These are phyloP conservation scores for Tortricodes alternella DNA, from an alignment of 2,888 invertebrate genomes.

Conservation along the genomic window DNA sequence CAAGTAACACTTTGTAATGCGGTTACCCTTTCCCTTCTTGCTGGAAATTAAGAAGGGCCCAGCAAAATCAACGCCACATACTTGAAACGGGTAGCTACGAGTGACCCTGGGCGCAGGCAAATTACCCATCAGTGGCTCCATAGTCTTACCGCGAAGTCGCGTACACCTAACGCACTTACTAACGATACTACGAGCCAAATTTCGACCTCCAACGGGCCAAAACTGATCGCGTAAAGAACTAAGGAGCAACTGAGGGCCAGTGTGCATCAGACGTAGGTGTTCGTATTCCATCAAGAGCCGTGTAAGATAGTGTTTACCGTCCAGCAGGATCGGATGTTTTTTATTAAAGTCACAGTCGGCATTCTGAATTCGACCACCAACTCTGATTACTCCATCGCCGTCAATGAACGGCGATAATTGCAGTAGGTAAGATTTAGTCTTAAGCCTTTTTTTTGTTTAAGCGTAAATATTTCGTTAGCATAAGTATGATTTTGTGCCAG, in stretches of 20 bases:
- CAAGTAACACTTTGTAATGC: conserved; percentile 30
- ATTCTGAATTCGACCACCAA: not conserved
- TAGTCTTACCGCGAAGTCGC: too few species aligned
- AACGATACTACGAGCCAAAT: conserved; percentile 20
- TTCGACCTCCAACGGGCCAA: conserved; percentile 33
- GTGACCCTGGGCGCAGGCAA: conserved; percentile 17
- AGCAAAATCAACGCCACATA: conserved; percentile 29
- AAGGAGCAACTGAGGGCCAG: conserved; percentile 34
- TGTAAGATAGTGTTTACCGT: not conserved
- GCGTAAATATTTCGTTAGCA: too few species aligned
- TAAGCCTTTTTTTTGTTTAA: not conserved
- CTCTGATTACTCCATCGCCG: not conserved
- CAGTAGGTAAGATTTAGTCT: not conserved
- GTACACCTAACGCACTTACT: too few species aligned
- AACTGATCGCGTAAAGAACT: conserved; percentile 1
- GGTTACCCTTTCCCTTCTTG: conserved; percentile 15
- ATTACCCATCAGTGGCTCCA: conserved; percentile 30
- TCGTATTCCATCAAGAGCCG: conserved; percentile 21
- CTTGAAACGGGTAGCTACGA: conserved; percentile 25
- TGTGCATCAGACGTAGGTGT: conserved; percentile 31
- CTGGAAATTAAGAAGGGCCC: conserved; percentile 30
- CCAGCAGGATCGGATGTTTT: not conserved
- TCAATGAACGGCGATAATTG: not conserved
- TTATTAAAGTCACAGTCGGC: not conserved
- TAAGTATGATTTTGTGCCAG: too few species aligned